phyloP scores from a whole-genome alignment of 2,113 vertebrate genomes.

The Dicrurus megarhynchus region DNA sequence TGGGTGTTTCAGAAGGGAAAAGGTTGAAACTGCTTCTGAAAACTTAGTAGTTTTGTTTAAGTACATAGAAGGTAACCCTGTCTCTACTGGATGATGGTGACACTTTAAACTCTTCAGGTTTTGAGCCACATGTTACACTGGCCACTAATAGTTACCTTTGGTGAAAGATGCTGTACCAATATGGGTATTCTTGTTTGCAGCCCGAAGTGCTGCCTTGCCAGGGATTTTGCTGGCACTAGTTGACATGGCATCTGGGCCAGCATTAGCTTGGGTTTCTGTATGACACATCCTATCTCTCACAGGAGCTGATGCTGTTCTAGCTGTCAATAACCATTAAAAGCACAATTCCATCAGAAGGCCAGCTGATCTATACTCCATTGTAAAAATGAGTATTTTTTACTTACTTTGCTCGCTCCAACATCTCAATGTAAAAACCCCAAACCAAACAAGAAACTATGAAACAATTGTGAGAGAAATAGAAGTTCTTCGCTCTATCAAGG shows the following conservation, averaged over 20 bases:
- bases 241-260: not conserved
- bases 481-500: not conserved
- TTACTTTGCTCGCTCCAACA: not conserved
- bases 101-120: not conserved
- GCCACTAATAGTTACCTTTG: not conserved
- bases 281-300: not conserved
- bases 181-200: not conserved
- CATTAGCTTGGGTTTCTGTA: not conserved
- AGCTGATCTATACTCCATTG: not conserved
- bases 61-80: not conserved
- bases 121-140: not conserved
- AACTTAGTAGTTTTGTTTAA: not conserved
- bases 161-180: not conserved
- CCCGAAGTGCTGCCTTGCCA: not conserved
- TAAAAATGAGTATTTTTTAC: not conserved
- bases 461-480: not conserved
- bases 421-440: not conserved
- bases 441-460: not conserved
- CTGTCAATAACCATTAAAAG: not conserved
- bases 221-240: not conserved
- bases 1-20: not conserved
- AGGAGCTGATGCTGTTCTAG: not conserved
- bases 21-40: not conserved
- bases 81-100: not conserved
- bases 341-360: not conserved